phyloP scores from a whole-genome alignment of 2,888 invertebrate species.

The Scelioninae gen. 2 region DNA sequence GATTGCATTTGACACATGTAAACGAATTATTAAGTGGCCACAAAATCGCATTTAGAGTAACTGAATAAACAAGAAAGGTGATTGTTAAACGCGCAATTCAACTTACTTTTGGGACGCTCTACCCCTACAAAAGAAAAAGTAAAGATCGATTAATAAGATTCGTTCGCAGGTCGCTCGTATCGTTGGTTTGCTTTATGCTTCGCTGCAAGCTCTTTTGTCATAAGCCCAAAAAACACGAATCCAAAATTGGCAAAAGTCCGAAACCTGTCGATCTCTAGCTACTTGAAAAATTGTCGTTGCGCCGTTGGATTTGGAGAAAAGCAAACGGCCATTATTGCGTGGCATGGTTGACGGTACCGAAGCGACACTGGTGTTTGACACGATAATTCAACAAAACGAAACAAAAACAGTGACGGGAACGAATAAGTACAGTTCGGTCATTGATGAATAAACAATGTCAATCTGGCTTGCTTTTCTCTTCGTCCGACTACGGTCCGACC shows the following conservation, averaged over 20 bases:
- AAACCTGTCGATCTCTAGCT: constrained; percentile 50
- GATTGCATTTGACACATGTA: constrained; percentile 50
- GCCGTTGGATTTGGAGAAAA: constrained; percentile 37
- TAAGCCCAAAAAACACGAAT: constrained; percentile 45
- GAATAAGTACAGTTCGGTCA: background rate
- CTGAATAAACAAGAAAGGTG: constrained; percentile 64
- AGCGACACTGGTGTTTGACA: too few species aligned
- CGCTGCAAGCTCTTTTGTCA: constrained; percentile 42
- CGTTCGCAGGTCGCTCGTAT: background rate
- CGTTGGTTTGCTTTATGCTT: constrained; percentile 29
- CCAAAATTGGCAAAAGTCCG: constrained; percentile 44
- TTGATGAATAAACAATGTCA: background rate
- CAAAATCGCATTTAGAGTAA: constrained; percentile 62
- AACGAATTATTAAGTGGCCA: constrained; percentile 52
- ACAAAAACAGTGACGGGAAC: background rate
- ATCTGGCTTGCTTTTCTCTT: constrained; percentile 37
- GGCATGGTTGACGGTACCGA: background rate
- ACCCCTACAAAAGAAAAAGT: constrained; percentile 75
- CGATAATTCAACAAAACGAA: too few species aligned
- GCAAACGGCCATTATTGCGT: constrained; percentile 1
- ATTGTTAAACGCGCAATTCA: constrained; percentile 73
- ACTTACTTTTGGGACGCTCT: constrained; percentile 76
- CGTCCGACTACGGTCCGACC: constrained; percentile 17
- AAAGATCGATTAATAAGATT: constrained; percentile 71
- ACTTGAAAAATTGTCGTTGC: constrained; percentile 1